Conservation (phyloP, 2,888 invertebrate genomes). For the Lingula anatina region DNA sequence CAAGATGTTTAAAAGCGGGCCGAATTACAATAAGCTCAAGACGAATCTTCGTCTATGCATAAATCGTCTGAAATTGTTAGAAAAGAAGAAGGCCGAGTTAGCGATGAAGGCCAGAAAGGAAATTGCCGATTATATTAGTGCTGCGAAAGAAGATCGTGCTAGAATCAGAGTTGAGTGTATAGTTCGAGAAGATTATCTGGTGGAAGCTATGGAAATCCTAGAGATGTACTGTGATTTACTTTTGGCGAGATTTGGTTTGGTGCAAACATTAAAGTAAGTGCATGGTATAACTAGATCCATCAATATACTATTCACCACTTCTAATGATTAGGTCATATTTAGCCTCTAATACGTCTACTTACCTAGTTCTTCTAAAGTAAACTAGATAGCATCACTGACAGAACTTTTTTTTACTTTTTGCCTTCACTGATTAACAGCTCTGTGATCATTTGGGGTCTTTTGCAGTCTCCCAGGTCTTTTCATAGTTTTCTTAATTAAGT, state of each 20-base stretch:
- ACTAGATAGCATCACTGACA: no score
- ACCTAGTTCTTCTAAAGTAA: no score
- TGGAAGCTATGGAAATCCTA: conserved; percentile 97
- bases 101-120: conserved; percentile 93
- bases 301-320: no score
- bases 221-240: conserved; percentile 99
- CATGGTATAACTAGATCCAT: no score
- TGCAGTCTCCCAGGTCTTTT: no score
- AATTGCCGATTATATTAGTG: conserved; percentile 81
- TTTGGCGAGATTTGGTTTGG: conserved; percentile 89
- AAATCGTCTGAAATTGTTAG: conserved; percentile 87
- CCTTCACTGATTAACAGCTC: no score
- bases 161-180: conserved; percentile 98
- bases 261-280: conserved; percentile 58
- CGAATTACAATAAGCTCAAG: conserved; percentile 92
- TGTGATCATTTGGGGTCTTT: no score
- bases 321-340: no score
- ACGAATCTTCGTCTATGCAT: conserved; percentile 89
- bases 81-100: conserved; percentile 90
- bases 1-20: conserved; percentile 65
- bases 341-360: no score
- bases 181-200: conserved; percentile 96
- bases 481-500: no score
- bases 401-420: no score
- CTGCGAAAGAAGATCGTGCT: conserved; percentile 62